Percentiles rank a stretch among this genome's conserved stretches.
Conservation (phyloP, 2,888 invertebrate genomes). For the Hypena proboscidalis region DNA sequence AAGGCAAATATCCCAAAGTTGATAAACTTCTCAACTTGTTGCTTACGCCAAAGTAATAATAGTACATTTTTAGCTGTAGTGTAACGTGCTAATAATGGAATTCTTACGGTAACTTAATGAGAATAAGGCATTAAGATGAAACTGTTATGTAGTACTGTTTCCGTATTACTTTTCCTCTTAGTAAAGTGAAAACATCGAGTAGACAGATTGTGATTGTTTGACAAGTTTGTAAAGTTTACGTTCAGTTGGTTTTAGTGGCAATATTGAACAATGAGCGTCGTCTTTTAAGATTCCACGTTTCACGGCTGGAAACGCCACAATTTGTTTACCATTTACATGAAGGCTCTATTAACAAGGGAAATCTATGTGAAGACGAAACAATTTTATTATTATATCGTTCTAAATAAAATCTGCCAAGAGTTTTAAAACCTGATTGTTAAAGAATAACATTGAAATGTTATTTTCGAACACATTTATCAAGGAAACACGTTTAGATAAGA, state of each 20-base stretch:
- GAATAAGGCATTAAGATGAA: conserved; percentile 29
- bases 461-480: conserved; percentile 17
- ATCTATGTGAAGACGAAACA: not conserved
- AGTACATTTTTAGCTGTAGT: conserved; percentile 9
- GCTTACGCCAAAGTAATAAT: conserved; percentile 26
- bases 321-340: conserved; percentile 3
- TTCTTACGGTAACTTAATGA: conserved; percentile 38
- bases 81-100: conserved; percentile 12
- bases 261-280: conserved; percentile 11
- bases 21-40: conserved; percentile 32
- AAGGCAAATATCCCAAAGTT: conserved; percentile 39
- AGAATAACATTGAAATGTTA: conserved; percentile 6
- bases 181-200: conserved; percentile 30
- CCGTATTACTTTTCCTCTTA: conserved; percentile 37
- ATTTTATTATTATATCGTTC: not conserved
- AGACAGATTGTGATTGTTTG: conserved; percentile 26
- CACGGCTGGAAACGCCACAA: conserved; percentile 10
- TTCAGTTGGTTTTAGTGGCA: conserved; percentile 5
- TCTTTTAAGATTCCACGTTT: conserved; percentile 12
- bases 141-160: conserved; percentile 33
- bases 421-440: conserved; percentile 6
- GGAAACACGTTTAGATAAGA: too few relatives aligned
- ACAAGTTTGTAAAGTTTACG: conserved; percentile 17
- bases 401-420: conserved; percentile 1
- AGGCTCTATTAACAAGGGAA: not conserved